Conservation (phyloP, 1,140 invertebrate genomes). For the Cyrtorhinus lividipennis region DNA sequence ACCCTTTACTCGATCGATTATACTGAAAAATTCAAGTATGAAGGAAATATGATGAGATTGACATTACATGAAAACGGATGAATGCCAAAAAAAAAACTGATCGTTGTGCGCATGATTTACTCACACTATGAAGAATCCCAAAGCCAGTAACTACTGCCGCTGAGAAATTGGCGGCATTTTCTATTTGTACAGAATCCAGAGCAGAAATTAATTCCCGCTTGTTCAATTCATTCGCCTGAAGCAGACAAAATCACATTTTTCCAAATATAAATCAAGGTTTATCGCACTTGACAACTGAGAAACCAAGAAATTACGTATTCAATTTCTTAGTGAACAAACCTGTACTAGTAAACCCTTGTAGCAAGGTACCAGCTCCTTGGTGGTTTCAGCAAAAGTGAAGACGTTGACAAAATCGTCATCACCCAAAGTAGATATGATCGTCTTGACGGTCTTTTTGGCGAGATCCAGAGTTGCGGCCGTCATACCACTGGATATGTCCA, state of each 20-base stretch:
- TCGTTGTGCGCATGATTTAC: too few species aligned
- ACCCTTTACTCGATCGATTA: constrained; percentile 62
- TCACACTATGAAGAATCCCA: constrained; percentile 75
- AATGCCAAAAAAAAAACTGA: too few species aligned
- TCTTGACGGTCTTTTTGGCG: constrained; percentile 66
- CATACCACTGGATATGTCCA: constrained; percentile 82
- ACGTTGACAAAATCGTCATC: constrained; percentile 96
- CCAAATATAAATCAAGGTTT: too few species aligned
- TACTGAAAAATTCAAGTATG: constrained; percentile 38
- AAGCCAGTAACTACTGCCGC: constrained; percentile 80
- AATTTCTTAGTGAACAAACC: constrained; percentile 32
- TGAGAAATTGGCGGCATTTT: constrained; percentile 82
- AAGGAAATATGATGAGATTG: background rate
- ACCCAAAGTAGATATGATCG: constrained; percentile 85
- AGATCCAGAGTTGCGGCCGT: constrained; percentile 70
- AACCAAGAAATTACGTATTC: too few species aligned
- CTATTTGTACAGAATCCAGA: constrained; percentile 46
- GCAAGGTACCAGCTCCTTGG: constrained; percentile 64
- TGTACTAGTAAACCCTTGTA: constrained; percentile 76
- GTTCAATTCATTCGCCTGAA: constrained; percentile 72
- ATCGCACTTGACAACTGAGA: too few species aligned
- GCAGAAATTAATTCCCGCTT: constrained; percentile 64
- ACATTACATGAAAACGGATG: too few species aligned
- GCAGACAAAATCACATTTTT: too few species aligned
- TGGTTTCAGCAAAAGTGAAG: constrained; percentile 61